Conservation (phyloP, 2,113 vertebrate species). For the Plecotus auritus region DNA sequence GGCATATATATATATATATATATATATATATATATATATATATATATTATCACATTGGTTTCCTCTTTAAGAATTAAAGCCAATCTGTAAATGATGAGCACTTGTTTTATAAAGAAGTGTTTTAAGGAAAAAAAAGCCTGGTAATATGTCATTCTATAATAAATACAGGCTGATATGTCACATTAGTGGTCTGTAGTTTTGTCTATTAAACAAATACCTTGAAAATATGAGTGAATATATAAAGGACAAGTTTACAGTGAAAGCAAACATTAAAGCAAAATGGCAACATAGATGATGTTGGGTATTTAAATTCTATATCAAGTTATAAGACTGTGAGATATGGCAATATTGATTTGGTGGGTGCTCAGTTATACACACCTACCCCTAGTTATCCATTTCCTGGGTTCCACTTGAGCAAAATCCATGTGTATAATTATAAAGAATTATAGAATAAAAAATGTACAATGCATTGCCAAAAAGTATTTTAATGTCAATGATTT, state of each 20-base stretch:
- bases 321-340: not conserved
- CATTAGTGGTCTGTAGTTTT: not conserved
- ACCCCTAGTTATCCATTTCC: not conserved
- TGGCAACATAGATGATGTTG: not conserved
- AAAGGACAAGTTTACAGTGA: not conserved
- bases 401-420: not conserved
- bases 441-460: not conserved
- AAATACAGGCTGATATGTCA: not conserved
- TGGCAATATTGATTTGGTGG: not conserved
- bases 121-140: not conserved
- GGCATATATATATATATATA: too few relatives aligned
- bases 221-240: not conserved
- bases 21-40: too few relatives aligned
- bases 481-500: not conserved
- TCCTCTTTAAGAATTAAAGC: not conserved
- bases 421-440: not conserved
- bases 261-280: not conserved
- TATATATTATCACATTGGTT: too few relatives aligned
- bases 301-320: not conserved
- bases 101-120: not conserved
- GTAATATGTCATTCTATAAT: not conserved
- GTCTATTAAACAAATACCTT: not conserved
- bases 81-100: not conserved
- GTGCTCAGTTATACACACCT: not conserved
- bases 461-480: not conserved